Base-by-base conservation (phyloP, 2,888 invertebrate species). In the Nyleta sp. region DNA sequence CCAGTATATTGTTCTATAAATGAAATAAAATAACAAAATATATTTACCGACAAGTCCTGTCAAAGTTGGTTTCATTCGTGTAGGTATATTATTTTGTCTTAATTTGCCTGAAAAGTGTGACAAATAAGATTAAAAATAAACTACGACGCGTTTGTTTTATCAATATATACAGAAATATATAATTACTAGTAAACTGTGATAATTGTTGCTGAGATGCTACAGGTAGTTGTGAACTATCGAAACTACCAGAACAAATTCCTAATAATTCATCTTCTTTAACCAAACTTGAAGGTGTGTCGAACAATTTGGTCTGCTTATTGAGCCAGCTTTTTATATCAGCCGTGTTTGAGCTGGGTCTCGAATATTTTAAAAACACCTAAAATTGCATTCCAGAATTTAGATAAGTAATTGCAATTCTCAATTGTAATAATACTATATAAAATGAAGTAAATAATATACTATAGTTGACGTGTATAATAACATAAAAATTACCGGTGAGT, bases 221-320 rank as follows among this genome's bases (percentile, higher is more conserved):
- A 38, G 46, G 2, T 13, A 42, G 4, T 22, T 52, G 60, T 1
- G 72, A 40, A 44, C 59, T 35, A 57, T 28, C 42, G 62, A 80
- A 80, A 31, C 64, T 72, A 10, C 80, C 78, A 2, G 80, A 80
- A 60, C 80, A 80, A 42, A 94, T 87, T 18, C 91, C 91, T 67
- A 92, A 91, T 10, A 94, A 87, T 55, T 92, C 92, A 28, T 92
- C 92, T 6, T 94, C 91, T 44, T 86, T 86, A 0, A 87, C 82
- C 46, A 83, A 78, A 31, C 17, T 60, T 2, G 57, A 38, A 0
- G 83, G 64, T 15, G 81, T 78, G 5, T 86, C 80, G 78, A 91
- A 92, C 20, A 92, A 76, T 78, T 91, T 91, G 53, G 91, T 91
- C 60, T 91, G 91, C 3, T 88, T 82, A 2, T 83, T 68, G 1